Evolutionary conservation across 2,113 vertebrate genomes (phyloP), one percentile per base, ranked within the genome.

Genomic region (Scomber colias): DNA sequence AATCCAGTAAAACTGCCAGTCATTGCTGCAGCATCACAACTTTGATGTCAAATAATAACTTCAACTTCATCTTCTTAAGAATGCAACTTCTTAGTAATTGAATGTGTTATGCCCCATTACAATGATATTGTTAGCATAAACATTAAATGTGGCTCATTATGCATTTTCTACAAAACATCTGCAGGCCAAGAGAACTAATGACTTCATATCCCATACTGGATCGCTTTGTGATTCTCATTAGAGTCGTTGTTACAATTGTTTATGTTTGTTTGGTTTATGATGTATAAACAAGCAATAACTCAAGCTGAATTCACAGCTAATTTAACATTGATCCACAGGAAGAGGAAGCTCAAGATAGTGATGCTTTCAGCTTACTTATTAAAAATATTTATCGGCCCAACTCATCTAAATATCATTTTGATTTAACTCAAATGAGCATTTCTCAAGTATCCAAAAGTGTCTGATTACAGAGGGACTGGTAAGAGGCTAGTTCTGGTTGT

Each of bases 311-410:
- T 75, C 11, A 44, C 6, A 35, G 59, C 12, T 65, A 60, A 75
- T 78, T 72, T 64, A 61, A 59, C 62, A 21, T 5, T 73, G 51
- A 88, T 75, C 68, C 11, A 0, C 76, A 75, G 84, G 51, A 82
- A 82, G 55, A 0, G 51, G 61, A 70, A 55, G 79, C 63, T 82
- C 46, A 59, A 31, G 12, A 35, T 13, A 48, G 31, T 62, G 71
- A 83, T n/a, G 70, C 70, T 16, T n/a, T 31, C 68, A 70, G 78
- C 59, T 79, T n/a, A n/a, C n/a, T n/a, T n/a, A n/a, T n/a, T 62
- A 59, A 44, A 72, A 63, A 79, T 64, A 81, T 72, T 56, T 71
- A 81, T 63, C 60, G 27, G 51, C 11, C 10, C 21, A 16, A 74
- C 48, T 62, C 35, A 60, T 62, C 6, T 40, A 68, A 45, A 50